Conservation (phyloP, 1,140 invertebrate species). For the Berghia stephanieae region DNA sequence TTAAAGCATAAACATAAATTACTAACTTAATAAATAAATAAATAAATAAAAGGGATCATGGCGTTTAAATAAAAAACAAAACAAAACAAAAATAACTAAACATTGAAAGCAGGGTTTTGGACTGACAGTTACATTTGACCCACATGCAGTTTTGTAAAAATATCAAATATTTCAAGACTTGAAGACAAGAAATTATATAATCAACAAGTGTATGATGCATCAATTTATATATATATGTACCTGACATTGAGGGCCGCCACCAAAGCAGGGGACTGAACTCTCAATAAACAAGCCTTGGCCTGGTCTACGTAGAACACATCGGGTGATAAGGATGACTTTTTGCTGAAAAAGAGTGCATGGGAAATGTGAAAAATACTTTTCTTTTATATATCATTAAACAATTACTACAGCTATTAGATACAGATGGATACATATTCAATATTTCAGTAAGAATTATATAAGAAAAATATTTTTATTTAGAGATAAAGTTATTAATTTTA, state of each 20-base stretch:
- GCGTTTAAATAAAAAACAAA: not conserved
- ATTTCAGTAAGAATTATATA: not conserved
- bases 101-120: not conserved
- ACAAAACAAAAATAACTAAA: not conserved
- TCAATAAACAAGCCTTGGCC: constrained; percentile 61
- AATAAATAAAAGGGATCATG: too few relatives aligned
- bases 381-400: too few relatives aligned
- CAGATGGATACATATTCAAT: too few relatives aligned
- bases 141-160: not conserved
- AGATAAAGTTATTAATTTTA: not conserved
- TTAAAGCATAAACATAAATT: too few relatives aligned
- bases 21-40: too few relatives aligned
- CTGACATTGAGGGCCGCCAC: constrained; percentile 49
- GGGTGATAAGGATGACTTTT: constrained; percentile 47
- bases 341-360: constrained; percentile 37
- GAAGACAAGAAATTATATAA: not conserved
- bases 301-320: constrained; percentile 66
- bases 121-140: not conserved
- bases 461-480: not conserved
- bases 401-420: too few relatives aligned
- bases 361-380: not conserved
- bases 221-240: constrained; percentile 34
- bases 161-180: not conserved
- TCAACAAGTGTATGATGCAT: not conserved
- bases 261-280: constrained; percentile 54